Evolutionary conservation across 2,797 vertebrate genomes (phyloP), one percentile per base, ranked within the genome.

Genomic region (Aselliscus stoliczkanus): DNA sequence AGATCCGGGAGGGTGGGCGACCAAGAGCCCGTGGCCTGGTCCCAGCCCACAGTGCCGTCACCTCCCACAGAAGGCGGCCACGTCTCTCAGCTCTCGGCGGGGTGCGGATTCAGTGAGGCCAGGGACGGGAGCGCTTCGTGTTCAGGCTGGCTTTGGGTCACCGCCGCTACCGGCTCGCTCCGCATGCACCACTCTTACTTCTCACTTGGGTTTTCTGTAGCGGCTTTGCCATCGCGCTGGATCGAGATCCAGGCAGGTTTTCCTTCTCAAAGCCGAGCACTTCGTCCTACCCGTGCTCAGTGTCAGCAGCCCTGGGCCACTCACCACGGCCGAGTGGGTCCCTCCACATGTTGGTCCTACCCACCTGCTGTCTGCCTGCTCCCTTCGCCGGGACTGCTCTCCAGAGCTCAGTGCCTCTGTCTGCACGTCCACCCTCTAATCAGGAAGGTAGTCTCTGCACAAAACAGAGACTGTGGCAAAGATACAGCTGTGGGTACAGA

Each of bases 281-380:
- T 18, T 9, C 1, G 1, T 3, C 39, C 31, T 2, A 2, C 7
- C 9, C 31, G 44, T 31, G n/a, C 62, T 34, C 15, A 20, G 18
- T 47, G 67, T 70, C 7, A 11, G n/a, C 5, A 34, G 18, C 60
- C 7, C 23, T 34, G 37, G 10, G 17, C 17, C 3, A n/a, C 6
- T 6, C 20, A 0, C 7, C 7, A 0, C 1, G 1, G 5, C 5
- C 23, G 2, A 14, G 37, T 0, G 12, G 4, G 50, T 15, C 37
- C 17, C 31, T 21, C 11, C 0, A 44, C 4, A 3, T 0, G 0
- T 0, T 7, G 8, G 0, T 8, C 18, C 25, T 4, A 20, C 10
- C 1, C 7, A 13, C 5, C 11, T 10, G 14, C 34, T 44, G 10
- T 4, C 20, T 4, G 2, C 7, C 2, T 17, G 29, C 10, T 15